Percentiles rank a stretch among this genome's conserved stretches.
phyloP scores from a whole-genome alignment of 2,113 vertebrate species.

The Bostrychus sinensis region DNA sequence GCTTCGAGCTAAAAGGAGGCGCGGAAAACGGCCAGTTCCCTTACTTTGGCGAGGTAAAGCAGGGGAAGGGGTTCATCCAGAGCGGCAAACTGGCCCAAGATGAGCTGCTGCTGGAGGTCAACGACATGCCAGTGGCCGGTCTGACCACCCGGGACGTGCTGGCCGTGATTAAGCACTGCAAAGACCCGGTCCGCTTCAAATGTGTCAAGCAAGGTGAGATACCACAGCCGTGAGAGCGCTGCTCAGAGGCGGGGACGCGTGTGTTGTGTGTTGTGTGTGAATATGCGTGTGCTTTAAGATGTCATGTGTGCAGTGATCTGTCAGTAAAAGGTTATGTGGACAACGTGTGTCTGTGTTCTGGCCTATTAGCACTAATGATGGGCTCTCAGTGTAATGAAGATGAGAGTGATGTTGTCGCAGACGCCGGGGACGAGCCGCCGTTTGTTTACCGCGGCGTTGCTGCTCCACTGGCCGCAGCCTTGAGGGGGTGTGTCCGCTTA shows the following conservation, averaged over 20 bases:
- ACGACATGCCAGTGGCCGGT: slow-evolving; percentile 97
- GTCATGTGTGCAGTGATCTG: slow-evolving; percentile 48
- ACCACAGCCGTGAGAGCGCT: slow-evolving; percentile 3
- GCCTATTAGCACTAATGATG: slow-evolving; percentile 31
- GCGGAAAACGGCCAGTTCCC: slow-evolving; percentile 98
- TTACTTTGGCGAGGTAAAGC: slow-evolving; percentile 93
- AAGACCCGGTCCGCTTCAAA: slow-evolving; percentile 97
- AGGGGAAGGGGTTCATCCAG: slow-evolving; percentile 93
- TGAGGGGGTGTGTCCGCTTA: slow-evolving; percentile 71
- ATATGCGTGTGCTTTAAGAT: slow-evolving; percentile 34
- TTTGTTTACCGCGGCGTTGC: slow-evolving; percentile 57
- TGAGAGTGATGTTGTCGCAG: slow-evolving; percentile 2
- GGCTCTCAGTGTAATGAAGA: slow-evolving; percentile 1
- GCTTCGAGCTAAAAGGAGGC: slow-evolving; percentile 95
- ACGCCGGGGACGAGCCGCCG: slow-evolving; percentile 19
- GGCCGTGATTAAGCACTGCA: slow-evolving; percentile 98
- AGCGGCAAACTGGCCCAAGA: slow-evolving; percentile 93
- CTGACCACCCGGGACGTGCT: slow-evolving; percentile 96
- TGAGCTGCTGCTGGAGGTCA: slow-evolving; percentile 97
- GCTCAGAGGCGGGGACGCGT: not conserved
- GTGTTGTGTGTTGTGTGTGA: slow-evolving; percentile 7
- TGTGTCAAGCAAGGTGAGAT: slow-evolving; percentile 96
- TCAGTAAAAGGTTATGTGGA: slow-evolving; percentile 26
- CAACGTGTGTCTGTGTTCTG: slow-evolving; percentile 1
- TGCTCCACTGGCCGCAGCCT: slow-evolving; percentile 51